These are phyloP conservation scores for Unio delphinus DNA, from an alignment of 2,888 invertebrate species.

Conservation along the genomic window DNA sequence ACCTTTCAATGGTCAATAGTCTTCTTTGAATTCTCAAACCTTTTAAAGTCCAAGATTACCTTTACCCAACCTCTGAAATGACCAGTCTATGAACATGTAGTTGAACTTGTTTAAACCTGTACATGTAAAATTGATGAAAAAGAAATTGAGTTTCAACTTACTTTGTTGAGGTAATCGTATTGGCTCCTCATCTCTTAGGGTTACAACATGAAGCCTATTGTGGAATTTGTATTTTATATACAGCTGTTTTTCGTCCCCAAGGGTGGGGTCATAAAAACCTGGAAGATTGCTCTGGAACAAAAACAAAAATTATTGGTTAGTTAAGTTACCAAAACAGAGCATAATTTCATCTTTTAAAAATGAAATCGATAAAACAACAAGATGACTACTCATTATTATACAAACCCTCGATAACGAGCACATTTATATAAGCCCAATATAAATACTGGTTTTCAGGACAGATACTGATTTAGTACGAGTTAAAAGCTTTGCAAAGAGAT, in stretches of 20 bases:
- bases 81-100: no score
- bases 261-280: slow-evolving; percentile 96
- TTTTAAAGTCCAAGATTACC: no score
- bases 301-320: slow-evolving; percentile 12
- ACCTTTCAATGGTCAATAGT: no score
- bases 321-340: slow-evolving; percentile 3
- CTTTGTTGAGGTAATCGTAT: slow-evolving; percentile 84
- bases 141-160: slow-evolving; percentile 70
- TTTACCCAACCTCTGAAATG: no score
- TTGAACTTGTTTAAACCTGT: no score
- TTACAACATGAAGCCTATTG: slow-evolving; percentile 83
- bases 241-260: slow-evolving; percentile 90
- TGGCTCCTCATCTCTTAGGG: slow-evolving; percentile 85
- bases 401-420: no score
- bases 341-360: neutral
- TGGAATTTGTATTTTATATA: slow-evolving; percentile 89
- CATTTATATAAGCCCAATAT: neutral
- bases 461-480: no score
- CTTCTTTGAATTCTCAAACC: no score
- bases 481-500: no score
- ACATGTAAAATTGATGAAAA: no score
- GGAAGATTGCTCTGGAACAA: slow-evolving; percentile 88
- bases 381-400: no score
- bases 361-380: no score
- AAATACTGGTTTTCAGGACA: neutral